Base-by-base conservation (phyloP, 1,140 invertebrate genomes). In the Bombus fervidus region DNA sequence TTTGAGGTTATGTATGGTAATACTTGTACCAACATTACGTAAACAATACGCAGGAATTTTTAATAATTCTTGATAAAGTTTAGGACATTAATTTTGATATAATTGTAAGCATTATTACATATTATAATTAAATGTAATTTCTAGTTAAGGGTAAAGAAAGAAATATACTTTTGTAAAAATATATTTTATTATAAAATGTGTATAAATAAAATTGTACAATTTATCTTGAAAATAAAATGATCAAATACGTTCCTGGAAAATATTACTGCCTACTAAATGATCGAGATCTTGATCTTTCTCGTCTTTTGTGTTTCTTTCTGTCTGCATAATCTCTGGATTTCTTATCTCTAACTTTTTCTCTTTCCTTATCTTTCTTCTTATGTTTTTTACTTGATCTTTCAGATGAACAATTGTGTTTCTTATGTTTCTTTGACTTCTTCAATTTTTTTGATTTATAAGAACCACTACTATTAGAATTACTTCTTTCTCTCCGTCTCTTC, bases 371-470 rank as follows among this genome's bases (percentile, higher is more conserved):
- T 69, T 92, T 93, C 78, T 91, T 94, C 81, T 91, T 91, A 80
- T 86, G 92, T 34, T 93, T 95, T 78, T 90, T 92, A 82, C 86
- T 94, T 0, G 91, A 88, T 64, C 91, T 88, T 86, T 94, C 93
- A 1, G 92, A 85, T 4, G 93, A 93, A 83, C 86, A 92, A 66
- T 91, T 89, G 18, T 89, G 88, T 77, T 64, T 92, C 83, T 91
- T 94, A 22, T 92, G 90, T 81, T 95, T 95, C 84, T 96, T 96
- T 18, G 93, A 95, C 62, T 95, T 94, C 84, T 95, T 95, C 34
- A 92, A 93, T 87, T 90, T 95, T 68, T 93, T 95, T 13, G 87
- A 77, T 75, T 89, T 93, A 25, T 91, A 87, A 4, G 94, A 92
- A 77, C 94, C 93, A 74, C 92, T 95, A 43, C 92, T 93, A 66